Base-by-base conservation (phyloP, 2,113 vertebrate genomes). In the Mastomys coucha region DNA sequence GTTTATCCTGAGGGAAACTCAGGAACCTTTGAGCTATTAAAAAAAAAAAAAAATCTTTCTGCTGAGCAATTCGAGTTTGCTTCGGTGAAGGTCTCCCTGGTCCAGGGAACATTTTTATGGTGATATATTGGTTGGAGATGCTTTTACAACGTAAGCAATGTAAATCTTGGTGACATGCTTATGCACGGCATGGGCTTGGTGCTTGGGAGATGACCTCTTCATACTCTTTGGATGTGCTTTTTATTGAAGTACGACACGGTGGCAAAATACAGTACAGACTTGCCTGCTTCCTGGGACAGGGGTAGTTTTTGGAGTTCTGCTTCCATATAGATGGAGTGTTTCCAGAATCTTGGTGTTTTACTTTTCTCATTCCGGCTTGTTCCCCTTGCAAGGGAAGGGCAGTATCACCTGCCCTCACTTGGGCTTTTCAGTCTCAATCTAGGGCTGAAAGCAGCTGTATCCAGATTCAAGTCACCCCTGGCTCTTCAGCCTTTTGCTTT, bases 41-140 rank as follows among this genome's bases (percentile, higher is more conserved):
- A 69, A 53, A 94, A 95, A 69, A 73, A 94, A 96, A 69, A 69
- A 45, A 85, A 16, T 91, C 84, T 82, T 95, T 93, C 76, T 91
- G 33, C 1, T 13, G 39, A 91, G 36, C 76, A 77, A 33, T 91
- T 90, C 70, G 49, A 60, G n/a, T 86, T 92, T 95, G 67, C 51
- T 91, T 93, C 67, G 93, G 28, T 4, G 22, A 65, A 93, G 33
- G 14, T 89, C 91, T 94, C 39, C 60, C 19, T 96, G 70, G 26
- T 69, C 73, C 63, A 49, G 51, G 20, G 45, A 77, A 69, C 67
- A 86, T 87, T 70, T 95, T 77, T 89, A 70, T 93, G n/a, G 36
- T 81, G 60, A 82, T 73, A 67, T 90, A 58, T 90, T 72, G 89
- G 11, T 22, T 86, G 31, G 36, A 16, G 53, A 78, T 91, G 93